Base-by-base conservation (phyloP, 2,797 vertebrate genomes). In the Gymnodraco acuticeps region DNA sequence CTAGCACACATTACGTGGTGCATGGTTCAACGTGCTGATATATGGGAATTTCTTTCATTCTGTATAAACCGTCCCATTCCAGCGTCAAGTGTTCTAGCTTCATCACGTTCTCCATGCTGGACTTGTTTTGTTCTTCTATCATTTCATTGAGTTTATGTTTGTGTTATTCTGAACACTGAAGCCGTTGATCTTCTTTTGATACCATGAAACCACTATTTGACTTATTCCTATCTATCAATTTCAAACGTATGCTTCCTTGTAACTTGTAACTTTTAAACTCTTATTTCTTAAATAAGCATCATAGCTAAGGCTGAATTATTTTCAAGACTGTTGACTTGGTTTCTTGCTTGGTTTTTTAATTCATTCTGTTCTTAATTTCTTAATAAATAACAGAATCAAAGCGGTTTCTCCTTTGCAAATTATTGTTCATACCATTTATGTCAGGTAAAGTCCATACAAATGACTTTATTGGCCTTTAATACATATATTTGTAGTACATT, bases 31-130 rank as follows among this genome's bases (percentile, higher is more conserved):
- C 3, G 0, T 15, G 51, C 17, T 20, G 10, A 6, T 70, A 11
- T 68, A 19, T 4, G 47, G n/a, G 27, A 19, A 64, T 7, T 9
- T 56, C 16, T 41, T 0, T 50, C 55, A 65, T 64, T 13, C 47
- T 62, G 59, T 58, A 23, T 17, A 19, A 20, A 48, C n/a, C 11
- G 1, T 80, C 64, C 78, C 83, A 89, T 87, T 89, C 84, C 88
- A 76, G 20, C 63, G 38, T 48, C 45, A 8, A 5, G 17, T 52
- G 10, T 15, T 48, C 9, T 9, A 47, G 45, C 31, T 62, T 61
- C 48, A 38, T 33, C 41, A 20, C 38, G 5, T 54, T 55, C 8
- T 52, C 69, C 58, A 16, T 61, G 11, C 50, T 38, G 38, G 11
- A 52, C 5, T 62, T 59, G 0, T 17, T 41, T 54, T 42, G 58